A percentile compares a stretch with the other conserved stretches of the same genome.
Conservation (phyloP, 2,797 vertebrate genomes). For the Serranus cabrilla region DNA sequence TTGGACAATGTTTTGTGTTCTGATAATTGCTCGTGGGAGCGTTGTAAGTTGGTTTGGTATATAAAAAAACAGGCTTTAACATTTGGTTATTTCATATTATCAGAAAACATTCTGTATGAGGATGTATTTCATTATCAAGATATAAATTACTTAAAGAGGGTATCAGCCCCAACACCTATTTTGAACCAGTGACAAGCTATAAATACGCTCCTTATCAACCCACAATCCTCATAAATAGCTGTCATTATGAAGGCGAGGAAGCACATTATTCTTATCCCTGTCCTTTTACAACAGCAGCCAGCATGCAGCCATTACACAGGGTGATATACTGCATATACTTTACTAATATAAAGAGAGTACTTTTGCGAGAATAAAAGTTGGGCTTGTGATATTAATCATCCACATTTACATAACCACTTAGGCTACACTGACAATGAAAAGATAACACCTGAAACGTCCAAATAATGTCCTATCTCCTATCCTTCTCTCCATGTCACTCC, state of each 20-base stretch:
- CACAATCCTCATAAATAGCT: not conserved
- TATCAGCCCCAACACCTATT: too few relatives aligned
- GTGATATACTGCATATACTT: not conserved
- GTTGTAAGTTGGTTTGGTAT: too few relatives aligned
- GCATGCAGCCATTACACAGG: conserved; percentile 1
- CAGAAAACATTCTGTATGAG: too few relatives aligned
- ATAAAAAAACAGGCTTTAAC: too few relatives aligned
- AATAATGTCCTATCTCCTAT: not conserved
- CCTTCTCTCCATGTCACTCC: conserved; percentile 2
- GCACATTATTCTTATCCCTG: not conserved
- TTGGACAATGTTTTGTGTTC: too few relatives aligned
- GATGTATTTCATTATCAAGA: too few relatives aligned
- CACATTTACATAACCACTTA: not conserved
- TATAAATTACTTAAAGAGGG: too few relatives aligned
- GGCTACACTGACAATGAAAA: not conserved
- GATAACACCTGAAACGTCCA: conserved; percentile 3
- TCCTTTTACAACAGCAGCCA: not conserved
- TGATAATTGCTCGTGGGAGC: too few relatives aligned
- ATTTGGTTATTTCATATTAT: too few relatives aligned
- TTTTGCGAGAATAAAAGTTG: not conserved
- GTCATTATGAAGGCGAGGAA: not conserved
- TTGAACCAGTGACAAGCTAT: too few relatives aligned
- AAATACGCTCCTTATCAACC: not conserved
- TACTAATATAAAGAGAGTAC: not conserved
- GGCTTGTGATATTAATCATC: not conserved